Evolutionary conservation across 2,113 vertebrate genomes (phyloP), one percentile per base, ranked within the genome.

Genomic region (Sylvietta virens): DNA sequence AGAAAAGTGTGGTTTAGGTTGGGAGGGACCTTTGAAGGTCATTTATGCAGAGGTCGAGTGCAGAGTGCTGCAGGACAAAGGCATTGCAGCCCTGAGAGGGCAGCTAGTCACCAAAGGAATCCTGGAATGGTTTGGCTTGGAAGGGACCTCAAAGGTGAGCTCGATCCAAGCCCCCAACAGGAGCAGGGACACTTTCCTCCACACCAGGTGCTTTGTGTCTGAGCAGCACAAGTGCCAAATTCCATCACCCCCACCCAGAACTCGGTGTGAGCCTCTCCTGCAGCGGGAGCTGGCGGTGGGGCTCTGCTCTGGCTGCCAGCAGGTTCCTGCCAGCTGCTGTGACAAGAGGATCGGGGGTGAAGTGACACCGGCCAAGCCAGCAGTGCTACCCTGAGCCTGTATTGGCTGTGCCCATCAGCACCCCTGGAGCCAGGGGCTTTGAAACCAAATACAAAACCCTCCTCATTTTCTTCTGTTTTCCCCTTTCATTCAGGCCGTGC

Each of bases 311-410:
- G 5, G 12, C 40, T 84, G 37, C 58, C 67, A 62, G 77, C 53
- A 67, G 81, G 15, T 3, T 24, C 8, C 80, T 11, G 64, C 44
- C 33, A 85, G 12, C 23, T 35, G 40, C 65, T 57, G 70, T 4
- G 2, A 44, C 24, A 35, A 19, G 50, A 40, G 40, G 54, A 12
- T 21, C 5, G 35, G 33, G 3, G 19, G 7, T 13, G 8, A 15
- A 3, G n/a, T 0, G 0, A 5, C 15, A 30, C 35, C 77, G 72
- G 58, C 33, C 14, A 0, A 50, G 48, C 14, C 4, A 54, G 13
- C 26, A 10, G 54, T 1, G 23, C 35, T 48, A 0, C 39, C 80
- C 16, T 4, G 69, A 50, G 42, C 78, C 87, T 7, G 2, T 1
- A 2, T 0, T 13, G 26, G 18, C 44, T 8, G 4, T 24, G 26